phyloP scores from a whole-genome alignment of 2,797 vertebrate genomes.

The Brachyrhaphis roseni region DNA sequence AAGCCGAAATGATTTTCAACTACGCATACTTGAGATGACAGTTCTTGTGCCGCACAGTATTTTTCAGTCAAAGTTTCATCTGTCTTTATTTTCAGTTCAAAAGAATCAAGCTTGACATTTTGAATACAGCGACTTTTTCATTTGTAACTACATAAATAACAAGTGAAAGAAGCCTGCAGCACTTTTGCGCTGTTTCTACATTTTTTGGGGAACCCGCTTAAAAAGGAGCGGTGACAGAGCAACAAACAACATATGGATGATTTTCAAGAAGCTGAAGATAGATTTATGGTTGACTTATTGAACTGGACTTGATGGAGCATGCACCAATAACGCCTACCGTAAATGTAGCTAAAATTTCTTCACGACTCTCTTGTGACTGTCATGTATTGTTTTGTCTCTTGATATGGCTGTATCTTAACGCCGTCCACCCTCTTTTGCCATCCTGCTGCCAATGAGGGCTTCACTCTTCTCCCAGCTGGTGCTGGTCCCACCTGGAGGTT shows the following conservation, averaged over 20 bases:
- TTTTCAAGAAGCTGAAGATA: neutral
- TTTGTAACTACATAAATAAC: neutral
- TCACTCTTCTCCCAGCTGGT: neutral
- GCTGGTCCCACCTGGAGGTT: neutral
- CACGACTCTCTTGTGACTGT: neutral
- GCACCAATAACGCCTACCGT: no score
- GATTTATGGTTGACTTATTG: no score
- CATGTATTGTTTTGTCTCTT: neutral
- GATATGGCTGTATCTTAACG: neutral
- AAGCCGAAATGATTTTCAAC: neutral
- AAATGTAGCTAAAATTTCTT: neutral
- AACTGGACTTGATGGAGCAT: no score
- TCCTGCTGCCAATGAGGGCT: neutral
- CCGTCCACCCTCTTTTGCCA: neutral
- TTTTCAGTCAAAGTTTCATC: neutral
- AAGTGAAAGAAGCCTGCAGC: neutral
- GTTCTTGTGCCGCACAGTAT: neutral
- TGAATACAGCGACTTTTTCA: neutral
- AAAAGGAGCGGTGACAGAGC: neutral
- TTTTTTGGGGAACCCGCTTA: neutral
- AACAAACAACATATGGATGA: neutral
- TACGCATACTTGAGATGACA: neutral
- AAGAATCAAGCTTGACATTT: neutral
- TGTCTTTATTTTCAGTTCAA: neutral
- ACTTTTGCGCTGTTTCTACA: neutral